Evolutionary conservation across 2,113 vertebrate genomes (phyloP), one percentile per base, ranked within the genome.

Genomic region (Paradoxurus hermaphroditus): DNA sequence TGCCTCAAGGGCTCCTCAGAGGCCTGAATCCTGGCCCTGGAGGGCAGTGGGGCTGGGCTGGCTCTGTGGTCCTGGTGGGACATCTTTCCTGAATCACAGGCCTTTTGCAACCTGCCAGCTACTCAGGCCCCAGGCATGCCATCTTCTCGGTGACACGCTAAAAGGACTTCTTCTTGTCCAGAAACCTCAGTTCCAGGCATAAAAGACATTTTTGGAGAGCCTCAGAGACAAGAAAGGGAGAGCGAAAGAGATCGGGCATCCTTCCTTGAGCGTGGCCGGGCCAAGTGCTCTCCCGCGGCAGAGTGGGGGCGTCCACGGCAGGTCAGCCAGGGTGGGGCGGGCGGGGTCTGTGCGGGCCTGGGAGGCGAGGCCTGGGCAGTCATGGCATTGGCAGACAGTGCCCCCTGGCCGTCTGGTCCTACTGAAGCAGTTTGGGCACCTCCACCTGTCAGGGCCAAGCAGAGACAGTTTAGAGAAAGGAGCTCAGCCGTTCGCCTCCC

Each of bases 361-460:
- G 97, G 70, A 81, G 39, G 51, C 8, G 65, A 81, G 89, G 78
- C 84, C 85, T 34, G 86, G 87, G 91, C 65, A 16, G 83, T 41
- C 89, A 39, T 12, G 97, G 93, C 62, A 8, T 56, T 34, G 91
- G 59, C 77, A 88, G 70, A 4, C 56, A 1, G 83, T 34, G 83
- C 92, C 95, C 72, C 41, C 75, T 18, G 16, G 96, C 72, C 27
- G 79, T 93, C 95, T 14, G 77, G 81, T 65, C 90, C 94, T 98
- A 98, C 90, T 98, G 98, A 34, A 97, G 96, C 93, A 98, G 95
- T 98, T 99, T 99, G 86, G 99, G 99, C 75, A 99, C 98, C 31
- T 99, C 98, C 97, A 99, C 99, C 99, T 99, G 98, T 41, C 46
- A n/a, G 86, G 82, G 4, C 59, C 95, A 78, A 88, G 70, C 27